phyloP scores from a whole-genome alignment of 2,113 vertebrate genomes.

The Hiodon tergisus region DNA sequence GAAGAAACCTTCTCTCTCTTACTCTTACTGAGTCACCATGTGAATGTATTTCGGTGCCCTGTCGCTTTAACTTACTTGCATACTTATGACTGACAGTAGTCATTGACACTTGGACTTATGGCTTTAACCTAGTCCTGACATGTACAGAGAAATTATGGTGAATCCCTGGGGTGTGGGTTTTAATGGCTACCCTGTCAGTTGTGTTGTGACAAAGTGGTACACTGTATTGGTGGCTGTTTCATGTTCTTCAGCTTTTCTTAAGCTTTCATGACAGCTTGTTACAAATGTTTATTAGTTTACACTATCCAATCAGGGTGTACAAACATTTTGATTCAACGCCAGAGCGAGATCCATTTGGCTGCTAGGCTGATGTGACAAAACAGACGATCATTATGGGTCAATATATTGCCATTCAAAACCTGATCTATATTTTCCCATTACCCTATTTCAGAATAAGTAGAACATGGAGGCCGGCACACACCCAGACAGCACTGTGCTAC shows the following conservation, averaged over 20 bases:
- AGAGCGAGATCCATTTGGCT: too few relatives aligned
- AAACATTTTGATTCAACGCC: not conserved
- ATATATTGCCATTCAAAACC: not conserved
- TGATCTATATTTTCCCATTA: not conserved
- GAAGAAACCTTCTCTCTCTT: not conserved
- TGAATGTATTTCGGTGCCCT: too few relatives aligned
- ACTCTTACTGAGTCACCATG: not conserved
- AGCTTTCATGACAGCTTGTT: not conserved
- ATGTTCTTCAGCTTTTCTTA: not conserved
- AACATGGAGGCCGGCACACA: not conserved
- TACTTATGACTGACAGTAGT: too few relatives aligned
- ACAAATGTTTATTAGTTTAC: not conserved
- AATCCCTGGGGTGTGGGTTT: not conserved
- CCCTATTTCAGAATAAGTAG: not conserved
- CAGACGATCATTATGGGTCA: not conserved
- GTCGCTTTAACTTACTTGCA: too few relatives aligned
- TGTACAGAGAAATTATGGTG: not conserved
- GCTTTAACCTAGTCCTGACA: not conserved
- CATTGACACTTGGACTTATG: too few relatives aligned
- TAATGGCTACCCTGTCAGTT: not conserved
- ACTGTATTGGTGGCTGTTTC: not conserved
- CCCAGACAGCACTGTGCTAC: not conserved
- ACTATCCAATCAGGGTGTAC: not conserved
- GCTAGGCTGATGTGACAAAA: not conserved
- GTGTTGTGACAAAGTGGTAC: not conserved